Conservation (phyloP, 2,113 vertebrate genomes). For the Poeciliopsis retropinna region DNA sequence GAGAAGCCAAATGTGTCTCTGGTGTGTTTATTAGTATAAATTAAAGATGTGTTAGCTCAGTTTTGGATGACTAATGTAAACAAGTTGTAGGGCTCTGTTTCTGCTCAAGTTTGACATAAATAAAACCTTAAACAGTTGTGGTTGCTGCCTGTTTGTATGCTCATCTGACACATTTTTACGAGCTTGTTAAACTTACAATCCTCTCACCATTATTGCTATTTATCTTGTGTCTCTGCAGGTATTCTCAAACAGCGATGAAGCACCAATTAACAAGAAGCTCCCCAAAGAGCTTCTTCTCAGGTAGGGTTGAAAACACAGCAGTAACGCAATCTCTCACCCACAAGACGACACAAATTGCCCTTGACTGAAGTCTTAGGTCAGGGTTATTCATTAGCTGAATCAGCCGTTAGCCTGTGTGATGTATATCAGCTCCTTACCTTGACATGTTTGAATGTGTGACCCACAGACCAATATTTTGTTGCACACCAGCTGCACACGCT, state of each 20-base stretch:
- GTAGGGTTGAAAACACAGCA: conserved; percentile 70
- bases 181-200: not conserved
- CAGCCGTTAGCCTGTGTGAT: conserved; percentile 31
- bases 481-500: conserved; percentile 35
- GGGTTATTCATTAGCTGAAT: conserved; percentile 47
- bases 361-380: conserved; percentile 29
- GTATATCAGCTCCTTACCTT: conserved; percentile 18
- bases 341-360: conserved; percentile 13
- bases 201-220: conserved; percentile 19
- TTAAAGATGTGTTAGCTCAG: conserved; percentile 19
- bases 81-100: not conserved
- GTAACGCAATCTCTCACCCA: not conserved
- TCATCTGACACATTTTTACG: not conserved
- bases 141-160: not conserved
- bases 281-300: conserved; percentile 97
- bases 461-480: conserved; percentile 59
- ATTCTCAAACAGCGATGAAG: conserved; percentile 95
- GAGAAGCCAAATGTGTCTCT: conserved; percentile 46
- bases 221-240: conserved; percentile 80
- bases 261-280: conserved; percentile 96
- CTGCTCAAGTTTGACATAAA: conserved; percentile 4
- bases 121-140: not conserved
- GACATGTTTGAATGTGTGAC: conserved; percentile 44
- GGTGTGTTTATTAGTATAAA: conserved; percentile 43
- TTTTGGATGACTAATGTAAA: conserved; percentile 10